These are phyloP conservation scores for Pseudobourletiella spinata DNA, from an alignment of 1,140 invertebrate genomes.

Conservation along the genomic window DNA sequence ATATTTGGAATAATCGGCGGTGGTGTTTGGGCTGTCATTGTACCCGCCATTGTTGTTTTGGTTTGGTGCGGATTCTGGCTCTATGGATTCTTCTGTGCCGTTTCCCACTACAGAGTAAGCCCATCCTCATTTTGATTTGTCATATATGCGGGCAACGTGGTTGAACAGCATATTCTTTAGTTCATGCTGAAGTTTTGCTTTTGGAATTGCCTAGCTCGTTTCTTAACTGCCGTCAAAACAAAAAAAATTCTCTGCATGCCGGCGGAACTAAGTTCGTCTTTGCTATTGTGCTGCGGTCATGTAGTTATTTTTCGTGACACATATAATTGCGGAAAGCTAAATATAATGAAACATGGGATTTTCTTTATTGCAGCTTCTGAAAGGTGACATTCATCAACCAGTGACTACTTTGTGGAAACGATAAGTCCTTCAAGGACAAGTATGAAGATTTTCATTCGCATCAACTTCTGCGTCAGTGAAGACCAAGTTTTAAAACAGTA, in stretches of 20 bases:
- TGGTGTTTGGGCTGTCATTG: constrained; percentile 10
- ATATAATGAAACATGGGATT: neutral
- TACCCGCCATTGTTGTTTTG: constrained; percentile 31
- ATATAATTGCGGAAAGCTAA: neutral
- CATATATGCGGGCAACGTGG: neutral
- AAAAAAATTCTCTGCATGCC: neutral
- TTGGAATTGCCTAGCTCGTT: no score
- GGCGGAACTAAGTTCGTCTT: neutral
- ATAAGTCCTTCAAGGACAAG: no score
- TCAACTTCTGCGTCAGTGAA: no score
- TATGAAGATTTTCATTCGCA: no score
- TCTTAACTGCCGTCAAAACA: no score
- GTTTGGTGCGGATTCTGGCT: constrained; percentile 33
- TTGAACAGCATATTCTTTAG: neutral
- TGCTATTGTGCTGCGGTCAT: neutral
- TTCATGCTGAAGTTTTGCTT: neutral
- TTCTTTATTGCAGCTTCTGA: constrained; percentile 27
- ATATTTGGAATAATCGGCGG: constrained; percentile 33
- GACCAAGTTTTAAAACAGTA: no score
- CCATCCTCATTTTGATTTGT: neutral
- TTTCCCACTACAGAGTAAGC: constrained; percentile 34
- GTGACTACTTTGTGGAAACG: constrained; percentile 19
- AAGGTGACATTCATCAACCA: constrained; percentile 34
- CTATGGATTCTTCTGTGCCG: constrained; percentile 33
- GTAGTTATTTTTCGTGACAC: neutral